phyloP scores from a whole-genome alignment of 2,888 invertebrate genomes.

The Suillia variegata region DNA sequence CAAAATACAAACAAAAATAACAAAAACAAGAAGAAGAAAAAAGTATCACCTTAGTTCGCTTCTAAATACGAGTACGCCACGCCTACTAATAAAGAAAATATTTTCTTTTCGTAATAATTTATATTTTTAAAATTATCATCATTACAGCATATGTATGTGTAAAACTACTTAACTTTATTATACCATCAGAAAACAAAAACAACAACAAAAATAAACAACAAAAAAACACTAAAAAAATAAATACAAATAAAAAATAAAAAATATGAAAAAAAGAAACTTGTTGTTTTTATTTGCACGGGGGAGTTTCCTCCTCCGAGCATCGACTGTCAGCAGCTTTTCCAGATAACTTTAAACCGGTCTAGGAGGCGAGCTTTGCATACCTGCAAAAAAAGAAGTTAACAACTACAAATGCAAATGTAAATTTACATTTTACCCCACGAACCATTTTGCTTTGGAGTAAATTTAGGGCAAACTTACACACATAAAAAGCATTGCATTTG shows the following conservation, averaged over 20 bases:
- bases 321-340: too few species aligned
- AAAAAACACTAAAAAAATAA: conserved; percentile 34
- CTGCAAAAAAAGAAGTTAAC: too few species aligned
- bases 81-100: conserved; percentile 4
- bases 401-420: too few species aligned
- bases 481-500: too few species aligned
- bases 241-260: background rate
- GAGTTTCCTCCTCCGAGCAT: too few species aligned
- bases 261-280: background rate
- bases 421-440: too few species aligned
- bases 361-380: too few species aligned
- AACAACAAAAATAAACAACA: conserved; percentile 35
- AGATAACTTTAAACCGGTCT: too few species aligned
- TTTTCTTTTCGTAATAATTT: background rate
- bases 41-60: conserved; percentile 3
- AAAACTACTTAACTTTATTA: conserved; percentile 20
- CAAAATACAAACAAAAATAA: conserved; percentile 7
- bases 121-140: conserved; percentile 1
- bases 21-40: background rate
- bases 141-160: conserved; percentile 12
- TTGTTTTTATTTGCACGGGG: background rate
- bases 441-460: too few species aligned
- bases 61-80: background rate
- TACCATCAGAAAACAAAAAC: conserved; percentile 17
- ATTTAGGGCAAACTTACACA: too few species aligned